phyloP scores from a whole-genome alignment of 2,113 vertebrate genomes.

The Eulemur macaco region DNA sequence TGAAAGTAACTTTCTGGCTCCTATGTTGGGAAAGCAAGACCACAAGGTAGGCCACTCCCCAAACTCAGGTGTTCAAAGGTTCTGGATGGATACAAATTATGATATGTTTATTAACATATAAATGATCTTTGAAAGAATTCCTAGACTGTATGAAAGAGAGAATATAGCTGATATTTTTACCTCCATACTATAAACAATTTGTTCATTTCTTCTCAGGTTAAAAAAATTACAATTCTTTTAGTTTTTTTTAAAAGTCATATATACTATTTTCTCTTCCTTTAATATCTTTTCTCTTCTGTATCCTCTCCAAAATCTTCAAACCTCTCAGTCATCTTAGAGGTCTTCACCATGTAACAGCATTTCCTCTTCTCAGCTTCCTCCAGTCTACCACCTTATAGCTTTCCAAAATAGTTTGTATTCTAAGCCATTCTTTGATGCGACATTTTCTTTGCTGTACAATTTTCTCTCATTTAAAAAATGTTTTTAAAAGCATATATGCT shows the following conservation, averaged over 20 bases:
- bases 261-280: not conserved
- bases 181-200: not conserved
- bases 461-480: not conserved
- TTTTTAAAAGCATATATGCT: conserved; percentile 44
- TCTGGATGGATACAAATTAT: conserved; percentile 10
- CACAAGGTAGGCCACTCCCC: not conserved
- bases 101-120: not conserved
- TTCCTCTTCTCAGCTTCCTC: not conserved
- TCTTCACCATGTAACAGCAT: not conserved
- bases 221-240: not conserved
- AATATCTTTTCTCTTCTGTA: not conserved
- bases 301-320: not conserved
- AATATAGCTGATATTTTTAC: not conserved
- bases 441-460: not conserved
- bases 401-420: conserved; percentile 5
- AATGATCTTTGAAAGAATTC: conserved; percentile 17
- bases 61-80: not conserved
- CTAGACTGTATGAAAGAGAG: not conserved
- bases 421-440: conserved; percentile 10
- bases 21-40: not conserved
- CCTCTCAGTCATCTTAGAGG: not conserved
- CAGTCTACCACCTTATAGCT: not conserved
- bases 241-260: not conserved
- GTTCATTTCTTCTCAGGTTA: not conserved
- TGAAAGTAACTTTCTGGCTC: not conserved